Conservation (phyloP, 2,888 invertebrate genomes). For the Apeira syringaria region DNA sequence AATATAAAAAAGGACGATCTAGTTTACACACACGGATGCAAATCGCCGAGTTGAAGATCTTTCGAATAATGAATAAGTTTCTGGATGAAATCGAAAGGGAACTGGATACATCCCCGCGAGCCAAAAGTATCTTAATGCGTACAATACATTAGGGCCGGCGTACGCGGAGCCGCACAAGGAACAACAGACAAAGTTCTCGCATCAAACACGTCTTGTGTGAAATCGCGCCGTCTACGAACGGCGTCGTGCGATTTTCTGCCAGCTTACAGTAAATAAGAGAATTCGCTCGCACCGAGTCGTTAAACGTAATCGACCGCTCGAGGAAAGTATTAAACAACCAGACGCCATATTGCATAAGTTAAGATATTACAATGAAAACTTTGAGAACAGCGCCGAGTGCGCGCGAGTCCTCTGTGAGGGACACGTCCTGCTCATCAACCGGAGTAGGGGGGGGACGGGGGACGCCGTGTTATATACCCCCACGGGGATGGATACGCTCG, state of each 20-base stretch:
- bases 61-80: constrained; percentile 5
- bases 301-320: constrained; percentile 80
- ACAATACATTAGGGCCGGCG: constrained; percentile 21
- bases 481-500: constrained; percentile 30
- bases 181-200: constrained; percentile 53
- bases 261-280: constrained; percentile 79
- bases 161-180: constrained; percentile 32
- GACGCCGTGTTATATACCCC: constrained; percentile 60
- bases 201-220: constrained; percentile 67
- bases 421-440: constrained; percentile 58
- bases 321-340: constrained; percentile 81
- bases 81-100: constrained; percentile 2
- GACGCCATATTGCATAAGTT: constrained; percentile 82
- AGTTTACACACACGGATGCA: too few relatives aligned
- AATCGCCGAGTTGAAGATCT: too few relatives aligned
- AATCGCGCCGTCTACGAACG: constrained; percentile 61
- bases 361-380: constrained; percentile 80
- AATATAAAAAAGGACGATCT: too few relatives aligned
- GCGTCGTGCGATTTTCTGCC: constrained; percentile 64
- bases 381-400: constrained; percentile 73
- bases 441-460: too few relatives aligned
- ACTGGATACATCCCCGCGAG: constrained; percentile 9
- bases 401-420: constrained; percentile 65
- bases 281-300: constrained; percentile 76
- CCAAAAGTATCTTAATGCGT: constrained; percentile 16